Evolutionary conservation across 1,140 invertebrate species (phyloP), one percentile per base, ranked within the genome.

Genomic region (Eubasilissa regina): DNA sequence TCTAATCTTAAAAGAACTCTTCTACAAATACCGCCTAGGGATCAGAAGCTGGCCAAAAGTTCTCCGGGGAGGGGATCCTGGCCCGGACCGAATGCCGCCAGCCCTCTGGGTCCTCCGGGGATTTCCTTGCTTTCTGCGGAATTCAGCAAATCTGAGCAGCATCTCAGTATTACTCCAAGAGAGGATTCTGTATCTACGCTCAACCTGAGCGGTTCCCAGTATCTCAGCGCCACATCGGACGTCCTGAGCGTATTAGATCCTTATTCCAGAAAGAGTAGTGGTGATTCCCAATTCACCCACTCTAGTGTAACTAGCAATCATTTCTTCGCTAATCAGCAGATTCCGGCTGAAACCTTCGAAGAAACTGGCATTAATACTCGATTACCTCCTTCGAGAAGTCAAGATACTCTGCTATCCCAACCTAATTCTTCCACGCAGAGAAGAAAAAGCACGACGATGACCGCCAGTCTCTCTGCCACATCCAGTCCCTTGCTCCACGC

Each of bases 71-170:
- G 95, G 48, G 95, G 95, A 3, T 95, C 94, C 45, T 96, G 95
- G 95, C 94, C 94, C 0, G 95, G 94, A 0, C 94, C 94, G 0
- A 82, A 80, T 55, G 81, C 78, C 1, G 58, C 75, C 0, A 94
- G 93, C n/a, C 90, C 92, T 0, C 88, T 89, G 8, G 87, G 85
- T 48, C 89, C 89, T 3, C 89, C 89, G 1, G 86, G 87, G 75
- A 80, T 85, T 0, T 87, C 86, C 70, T 85, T 94, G 3, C 84
- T 91, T n/a, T 92, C 91, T 25, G 90, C 92, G 0, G 95, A 96
- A 84, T 93, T 95, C 81, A 95, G 94, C 60, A 95, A 95, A 84
- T 95, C 94, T 25, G 95, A 96, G 82, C 94, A 96, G 85, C 94
- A 96, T 79, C 84, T 96, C 4, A 92, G 91, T 53, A 84, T 88